phyloP scores from a whole-genome alignment of 2,113 vertebrate genomes.

The Istiophorus platypterus region DNA sequence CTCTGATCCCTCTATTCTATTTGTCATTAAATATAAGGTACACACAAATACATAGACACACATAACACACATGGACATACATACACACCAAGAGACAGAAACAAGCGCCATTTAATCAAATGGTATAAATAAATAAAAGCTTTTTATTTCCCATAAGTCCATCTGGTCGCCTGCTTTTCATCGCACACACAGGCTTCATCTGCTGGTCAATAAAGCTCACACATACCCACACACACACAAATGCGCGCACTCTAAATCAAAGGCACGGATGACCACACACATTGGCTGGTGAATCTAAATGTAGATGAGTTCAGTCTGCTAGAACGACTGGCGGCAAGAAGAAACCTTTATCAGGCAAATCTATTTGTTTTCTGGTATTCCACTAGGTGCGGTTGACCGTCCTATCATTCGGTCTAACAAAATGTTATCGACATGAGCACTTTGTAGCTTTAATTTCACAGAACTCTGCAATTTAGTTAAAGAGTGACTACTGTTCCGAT shows the following conservation, averaged over 20 bases:
- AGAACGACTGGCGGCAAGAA: constrained; percentile 66
- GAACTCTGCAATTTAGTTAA: constrained; percentile 17
- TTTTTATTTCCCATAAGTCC: constrained; percentile 83
- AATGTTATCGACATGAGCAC: constrained; percentile 57
- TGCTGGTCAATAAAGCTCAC: constrained; percentile 75
- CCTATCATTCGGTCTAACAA: constrained; percentile 55
- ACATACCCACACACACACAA: constrained; percentile 33
- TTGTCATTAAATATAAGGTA: constrained; percentile 82
- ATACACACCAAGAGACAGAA: constrained; percentile 63
- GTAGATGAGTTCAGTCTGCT: constrained; percentile 75
- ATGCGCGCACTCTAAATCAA: constrained; percentile 55
- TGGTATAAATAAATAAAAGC: constrained; percentile 81
- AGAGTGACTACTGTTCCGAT: constrained; percentile 46
- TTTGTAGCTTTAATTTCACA: constrained; percentile 44
- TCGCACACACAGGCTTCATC: constrained; percentile 66
- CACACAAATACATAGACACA: constrained; percentile 44
- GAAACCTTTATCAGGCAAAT: constrained; percentile 78
- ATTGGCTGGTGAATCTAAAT: constrained; percentile 75
- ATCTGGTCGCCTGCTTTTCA: constrained; percentile 76
- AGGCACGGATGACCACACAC: constrained; percentile 78
- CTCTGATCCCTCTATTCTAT: constrained; percentile 80
- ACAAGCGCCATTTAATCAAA: constrained; percentile 82
- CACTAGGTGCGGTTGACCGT: constrained; percentile 17
- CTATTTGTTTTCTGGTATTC: constrained; percentile 66
- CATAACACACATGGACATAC: constrained; percentile 38